Evolutionary conservation across 2,113 vertebrate genomes (phyloP).

Genomic region (Apodemus speciosus): DNA sequence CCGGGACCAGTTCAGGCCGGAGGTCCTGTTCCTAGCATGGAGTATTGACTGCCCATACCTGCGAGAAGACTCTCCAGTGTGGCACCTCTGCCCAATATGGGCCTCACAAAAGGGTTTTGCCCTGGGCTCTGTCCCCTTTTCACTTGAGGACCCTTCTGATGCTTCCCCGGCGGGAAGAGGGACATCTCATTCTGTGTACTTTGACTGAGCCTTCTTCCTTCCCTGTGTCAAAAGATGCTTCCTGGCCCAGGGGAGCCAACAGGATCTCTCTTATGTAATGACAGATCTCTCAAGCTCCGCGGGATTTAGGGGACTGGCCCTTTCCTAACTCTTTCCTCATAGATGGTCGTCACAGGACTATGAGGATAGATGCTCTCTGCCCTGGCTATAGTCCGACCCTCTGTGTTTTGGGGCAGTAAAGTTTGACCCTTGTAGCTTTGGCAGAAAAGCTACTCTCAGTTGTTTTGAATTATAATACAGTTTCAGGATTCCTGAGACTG

Average conservation of each 20-base stretch:
- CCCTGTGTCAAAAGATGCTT: not conserved
- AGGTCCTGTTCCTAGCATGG: not conserved
- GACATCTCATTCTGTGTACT: not conserved
- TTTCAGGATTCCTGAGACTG: not conserved
- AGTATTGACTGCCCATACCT: not conserved
- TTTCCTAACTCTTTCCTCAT: not conserved
- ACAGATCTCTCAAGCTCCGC: not conserved
- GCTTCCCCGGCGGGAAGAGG: not conserved
- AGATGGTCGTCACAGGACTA: not conserved
- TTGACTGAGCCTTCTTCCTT: accelerated
- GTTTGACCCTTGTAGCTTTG: not conserved
- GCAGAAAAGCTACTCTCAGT: not conserved
- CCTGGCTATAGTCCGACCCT: not conserved
- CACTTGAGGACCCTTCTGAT: not conserved
- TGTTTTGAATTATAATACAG: not conserved
- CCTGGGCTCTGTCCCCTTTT: not conserved
- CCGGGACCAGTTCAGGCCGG: not conserved
- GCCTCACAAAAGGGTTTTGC: not conserved
- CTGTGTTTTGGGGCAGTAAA: slow-evolving; percentile 4
- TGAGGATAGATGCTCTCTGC: not conserved
- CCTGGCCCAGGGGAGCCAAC: not conserved
- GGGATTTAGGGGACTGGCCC: not conserved
- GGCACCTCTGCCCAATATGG: not conserved
- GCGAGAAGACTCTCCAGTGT: not conserved
- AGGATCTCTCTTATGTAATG: not conserved